These are phyloP conservation scores for Caenorhabditis zanzibari DNA, from an alignment of 2,888 invertebrate species.

Conservation along the genomic window DNA sequence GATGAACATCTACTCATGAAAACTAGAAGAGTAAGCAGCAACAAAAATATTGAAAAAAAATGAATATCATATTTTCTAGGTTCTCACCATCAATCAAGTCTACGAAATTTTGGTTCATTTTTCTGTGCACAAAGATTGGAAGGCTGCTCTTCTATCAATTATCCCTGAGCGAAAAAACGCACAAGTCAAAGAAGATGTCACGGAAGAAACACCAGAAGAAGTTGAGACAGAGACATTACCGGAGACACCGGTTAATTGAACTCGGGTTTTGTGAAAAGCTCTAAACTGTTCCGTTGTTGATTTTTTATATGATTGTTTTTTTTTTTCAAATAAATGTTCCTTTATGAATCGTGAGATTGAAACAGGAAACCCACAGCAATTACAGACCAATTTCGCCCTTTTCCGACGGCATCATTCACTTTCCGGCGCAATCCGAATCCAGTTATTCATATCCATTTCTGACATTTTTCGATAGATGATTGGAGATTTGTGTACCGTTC, in stretches of 20 bases:
- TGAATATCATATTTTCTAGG: constrained; percentile 84
- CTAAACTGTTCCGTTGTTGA: background rate
- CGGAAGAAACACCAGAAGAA: background rate
- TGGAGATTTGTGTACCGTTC: constrained; percentile 31
- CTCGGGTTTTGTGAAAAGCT: background rate
- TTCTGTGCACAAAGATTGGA: constrained; percentile 84
- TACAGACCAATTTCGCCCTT: constrained; percentile 16
- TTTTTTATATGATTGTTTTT: constrained; percentile 15
- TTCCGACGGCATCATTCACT: constrained; percentile 38
- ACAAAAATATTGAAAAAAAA: background rate
- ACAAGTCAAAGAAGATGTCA: constrained; percentile 45
- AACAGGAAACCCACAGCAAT: constrained; percentile 19
- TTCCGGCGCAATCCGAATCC: constrained; percentile 19
- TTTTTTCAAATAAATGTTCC: background rate
- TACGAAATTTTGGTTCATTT: constrained; percentile 85
- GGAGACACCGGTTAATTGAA: background rate
- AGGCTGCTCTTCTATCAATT: constrained; percentile 74
- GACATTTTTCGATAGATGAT: constrained; percentile 9
- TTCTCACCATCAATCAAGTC: constrained; percentile 95
- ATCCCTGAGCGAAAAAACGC: constrained; percentile 78
- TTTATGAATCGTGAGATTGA: background rate
- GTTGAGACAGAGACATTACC: background rate
- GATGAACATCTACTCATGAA: constrained; percentile 93
- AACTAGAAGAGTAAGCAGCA: constrained; percentile 85
- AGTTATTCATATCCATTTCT: constrained; percentile 14